phyloP scores from a whole-genome alignment of 2,113 vertebrate species.

The Nyctibius bracteatus region DNA sequence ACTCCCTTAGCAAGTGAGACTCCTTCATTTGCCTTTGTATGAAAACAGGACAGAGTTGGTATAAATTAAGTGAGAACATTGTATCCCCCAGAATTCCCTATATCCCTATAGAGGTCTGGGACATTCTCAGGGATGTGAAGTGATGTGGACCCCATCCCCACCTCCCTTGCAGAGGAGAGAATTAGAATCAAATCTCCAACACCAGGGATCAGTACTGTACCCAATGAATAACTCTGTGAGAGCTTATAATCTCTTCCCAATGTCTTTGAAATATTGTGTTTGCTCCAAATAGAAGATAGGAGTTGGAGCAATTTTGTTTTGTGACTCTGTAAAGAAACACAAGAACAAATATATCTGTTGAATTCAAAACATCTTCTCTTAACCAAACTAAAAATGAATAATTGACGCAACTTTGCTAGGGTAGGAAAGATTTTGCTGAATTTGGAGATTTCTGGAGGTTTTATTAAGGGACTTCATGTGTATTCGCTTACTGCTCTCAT shows the following conservation, averaged over 20 bases:
- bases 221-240: not conserved
- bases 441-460: not conserved
- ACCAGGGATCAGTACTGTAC: not conserved
- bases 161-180: not conserved
- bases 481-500: not conserved
- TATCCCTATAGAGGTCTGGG: accelerated
- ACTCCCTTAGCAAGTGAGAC: not conserved
- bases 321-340: not conserved
- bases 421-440: not conserved
- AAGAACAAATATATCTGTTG: not conserved
- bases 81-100: not conserved
- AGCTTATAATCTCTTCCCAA: not conserved
- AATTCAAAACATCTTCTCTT: not conserved
- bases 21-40: not conserved
- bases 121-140: not conserved
- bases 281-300: not conserved
- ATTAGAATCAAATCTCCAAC: not conserved
- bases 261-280: not conserved
- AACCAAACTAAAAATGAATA: not conserved
- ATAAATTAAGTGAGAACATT: not conserved
- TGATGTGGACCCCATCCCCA: not conserved
- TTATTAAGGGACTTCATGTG: not conserved
- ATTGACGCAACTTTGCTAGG: not conserved
- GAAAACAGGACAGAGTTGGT: not conserved
- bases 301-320: not conserved